These are phyloP conservation scores for Apostichopus leukothele DNA, from an alignment of 53 echinoderm and acorn worm genomes.

Conservation along the genomic window DNA sequence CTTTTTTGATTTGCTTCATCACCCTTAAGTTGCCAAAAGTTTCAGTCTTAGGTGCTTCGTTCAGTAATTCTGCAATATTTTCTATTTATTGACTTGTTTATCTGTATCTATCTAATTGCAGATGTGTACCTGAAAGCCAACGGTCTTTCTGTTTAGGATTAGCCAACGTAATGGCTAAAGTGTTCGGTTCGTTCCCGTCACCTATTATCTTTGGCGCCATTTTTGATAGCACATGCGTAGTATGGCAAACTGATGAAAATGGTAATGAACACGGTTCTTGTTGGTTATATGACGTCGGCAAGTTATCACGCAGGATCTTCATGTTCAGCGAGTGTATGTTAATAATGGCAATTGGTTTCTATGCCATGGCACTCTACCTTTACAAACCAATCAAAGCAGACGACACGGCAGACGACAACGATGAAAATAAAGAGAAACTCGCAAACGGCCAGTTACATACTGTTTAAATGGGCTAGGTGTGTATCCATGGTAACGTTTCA, in stretches of 20 bases:
- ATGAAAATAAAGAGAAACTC: neutral
- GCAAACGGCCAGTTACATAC: neutral
- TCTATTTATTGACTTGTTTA: neutral
- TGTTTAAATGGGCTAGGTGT: neutral
- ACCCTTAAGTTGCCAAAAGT: too few relatives aligned
- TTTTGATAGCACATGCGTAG: constrained; percentile 12
- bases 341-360: neutral
- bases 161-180: neutral
- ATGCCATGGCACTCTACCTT: neutral
- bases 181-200: constrained; percentile 11
- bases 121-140: constrained; percentile 13
- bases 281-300: constrained; percentile 1
- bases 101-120: neutral
- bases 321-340: neutral
- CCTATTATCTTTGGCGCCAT: constrained; percentile 9
- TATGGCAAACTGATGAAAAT: constrained; percentile 3
- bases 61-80: too few relatives aligned
- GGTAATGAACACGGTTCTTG: neutral
- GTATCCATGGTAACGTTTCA: too few relatives aligned
- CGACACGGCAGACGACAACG: neutral
- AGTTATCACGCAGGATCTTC: neutral
- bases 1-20: too few relatives aligned
- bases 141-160: neutral
- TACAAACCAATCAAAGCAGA: neutral
- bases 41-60: too few relatives aligned